phyloP scores from a whole-genome alignment of 2,797 vertebrate genomes.

The Muscicapa striata region DNA sequence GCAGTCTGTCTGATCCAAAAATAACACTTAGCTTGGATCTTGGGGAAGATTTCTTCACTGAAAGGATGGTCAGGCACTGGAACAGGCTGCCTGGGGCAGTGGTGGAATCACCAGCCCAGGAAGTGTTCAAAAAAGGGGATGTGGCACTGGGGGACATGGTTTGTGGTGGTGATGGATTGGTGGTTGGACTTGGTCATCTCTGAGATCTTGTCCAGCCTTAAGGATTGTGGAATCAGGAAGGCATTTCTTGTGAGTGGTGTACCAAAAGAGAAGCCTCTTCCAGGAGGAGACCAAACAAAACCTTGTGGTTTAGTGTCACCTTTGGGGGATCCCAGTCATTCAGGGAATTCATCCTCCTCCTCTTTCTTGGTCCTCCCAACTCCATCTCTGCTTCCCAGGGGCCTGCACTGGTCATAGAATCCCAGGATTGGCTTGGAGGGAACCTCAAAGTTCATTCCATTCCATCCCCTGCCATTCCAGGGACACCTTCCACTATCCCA shows the following conservation, averaged over 20 bases:
- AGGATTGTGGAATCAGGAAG: neutral
- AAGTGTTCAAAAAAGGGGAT: fast-evolving
- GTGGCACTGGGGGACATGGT: neutral
- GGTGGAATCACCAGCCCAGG: neutral
- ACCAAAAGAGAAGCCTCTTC: neutral
- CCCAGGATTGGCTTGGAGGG: neutral
- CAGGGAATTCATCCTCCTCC: neutral
- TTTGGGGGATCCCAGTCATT: neutral
- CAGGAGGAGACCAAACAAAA: neutral
- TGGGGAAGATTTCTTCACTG: neutral
- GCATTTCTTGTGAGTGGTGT: neutral
- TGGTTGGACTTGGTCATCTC: neutral
- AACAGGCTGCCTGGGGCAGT: neutral
- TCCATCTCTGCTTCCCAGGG: neutral
- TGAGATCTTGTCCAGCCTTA: neutral
- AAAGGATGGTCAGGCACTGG: neutral
- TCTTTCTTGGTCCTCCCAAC: neutral
- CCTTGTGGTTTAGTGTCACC: neutral
- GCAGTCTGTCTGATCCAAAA: neutral
- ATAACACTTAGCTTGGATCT: neutral
- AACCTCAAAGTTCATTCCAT: neutral
- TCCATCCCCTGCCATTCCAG: neutral
- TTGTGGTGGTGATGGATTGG: neutral
- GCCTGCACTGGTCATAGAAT: neutral
- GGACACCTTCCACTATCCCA: neutral